Percentiles rank a stretch among this genome's conserved stretches.
Conservation (phyloP, 2,888 invertebrate species). For the Pecten maximus region DNA sequence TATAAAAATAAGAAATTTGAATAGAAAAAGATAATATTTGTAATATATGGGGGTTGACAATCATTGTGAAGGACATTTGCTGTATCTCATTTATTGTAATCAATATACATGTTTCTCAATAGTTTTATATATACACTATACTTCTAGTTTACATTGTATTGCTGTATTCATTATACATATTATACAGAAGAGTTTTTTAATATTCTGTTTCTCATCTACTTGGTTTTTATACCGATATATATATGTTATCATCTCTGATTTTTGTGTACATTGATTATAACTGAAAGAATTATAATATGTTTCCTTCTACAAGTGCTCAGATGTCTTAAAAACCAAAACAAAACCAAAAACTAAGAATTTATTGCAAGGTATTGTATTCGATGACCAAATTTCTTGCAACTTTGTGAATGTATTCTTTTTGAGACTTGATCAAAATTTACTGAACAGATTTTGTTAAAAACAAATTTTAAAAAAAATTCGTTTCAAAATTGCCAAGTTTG, state of each 20-base stretch:
- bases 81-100: background rate
- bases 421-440: no score
- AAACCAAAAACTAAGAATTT: no score
- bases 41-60: background rate
- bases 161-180: background rate
- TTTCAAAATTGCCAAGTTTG: no score
- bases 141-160: background rate
- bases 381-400: no score
- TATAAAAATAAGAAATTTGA: no score
- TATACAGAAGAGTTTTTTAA: background rate
- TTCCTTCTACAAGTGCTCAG: background rate
- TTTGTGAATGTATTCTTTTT: no score
- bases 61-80: background rate
- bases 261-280: background rate
- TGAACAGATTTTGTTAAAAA: no score
- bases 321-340: no score
- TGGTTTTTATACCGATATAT: no score
- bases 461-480: no score
- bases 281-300: background rate
- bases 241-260: background rate
- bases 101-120: background rate
- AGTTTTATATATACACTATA: slow-evolving; percentile 5
- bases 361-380: no score
- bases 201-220: background rate
- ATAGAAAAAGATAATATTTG: background rate